A percentile compares a stretch with the other conserved stretches of the same genome.
phyloP scores from a whole-genome alignment of 2,888 invertebrate species.

The Smittia aterrima region DNA sequence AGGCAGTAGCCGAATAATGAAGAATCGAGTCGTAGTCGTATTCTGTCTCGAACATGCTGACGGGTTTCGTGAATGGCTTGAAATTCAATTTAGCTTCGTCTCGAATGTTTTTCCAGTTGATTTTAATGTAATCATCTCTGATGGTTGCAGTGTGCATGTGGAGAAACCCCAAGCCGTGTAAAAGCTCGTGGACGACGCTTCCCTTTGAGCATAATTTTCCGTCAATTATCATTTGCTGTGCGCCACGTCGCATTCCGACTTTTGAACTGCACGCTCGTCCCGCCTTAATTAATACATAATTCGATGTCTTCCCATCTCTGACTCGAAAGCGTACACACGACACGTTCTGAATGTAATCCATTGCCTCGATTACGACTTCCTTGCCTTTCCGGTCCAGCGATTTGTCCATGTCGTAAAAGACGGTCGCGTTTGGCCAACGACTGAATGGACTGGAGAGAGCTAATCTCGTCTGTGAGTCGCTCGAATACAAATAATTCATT shows the following conservation, averaged over 20 bases:
- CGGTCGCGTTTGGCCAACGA: slow-evolving; percentile 20
- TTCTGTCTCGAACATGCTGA: slow-evolving; percentile 26
- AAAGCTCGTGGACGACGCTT: slow-evolving; percentile 26
- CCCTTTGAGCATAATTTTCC: slow-evolving; percentile 30
- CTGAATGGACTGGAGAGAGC: slow-evolving; percentile 17
- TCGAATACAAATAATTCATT: slow-evolving; percentile 33
- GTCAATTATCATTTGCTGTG: slow-evolving; percentile 24
- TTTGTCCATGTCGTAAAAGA: slow-evolving; percentile 32
- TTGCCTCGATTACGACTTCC: background rate
- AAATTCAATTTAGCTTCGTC: slow-evolving; percentile 37
- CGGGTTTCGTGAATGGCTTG: slow-evolving; percentile 10
- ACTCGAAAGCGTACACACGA: slow-evolving; percentile 26
- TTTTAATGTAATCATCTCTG: slow-evolving; percentile 33
- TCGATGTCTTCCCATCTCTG: background rate
- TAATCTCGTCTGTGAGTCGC: background rate
- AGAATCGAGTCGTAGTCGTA: slow-evolving; percentile 39
- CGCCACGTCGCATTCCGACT: slow-evolving; percentile 22
- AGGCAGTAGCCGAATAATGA: slow-evolving; percentile 22
- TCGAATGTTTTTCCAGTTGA: slow-evolving; percentile 37
- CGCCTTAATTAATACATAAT: slow-evolving; percentile 38
- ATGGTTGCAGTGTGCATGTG: slow-evolving; percentile 36
- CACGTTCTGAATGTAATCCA: slow-evolving; percentile 34
- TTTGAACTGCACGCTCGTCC: slow-evolving; percentile 32
- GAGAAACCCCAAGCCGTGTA: slow-evolving; percentile 16
- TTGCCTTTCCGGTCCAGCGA: slow-evolving; percentile 17